Base-by-base conservation (phyloP, 2,797 vertebrate genomes). In the Gallinago solitaria region DNA sequence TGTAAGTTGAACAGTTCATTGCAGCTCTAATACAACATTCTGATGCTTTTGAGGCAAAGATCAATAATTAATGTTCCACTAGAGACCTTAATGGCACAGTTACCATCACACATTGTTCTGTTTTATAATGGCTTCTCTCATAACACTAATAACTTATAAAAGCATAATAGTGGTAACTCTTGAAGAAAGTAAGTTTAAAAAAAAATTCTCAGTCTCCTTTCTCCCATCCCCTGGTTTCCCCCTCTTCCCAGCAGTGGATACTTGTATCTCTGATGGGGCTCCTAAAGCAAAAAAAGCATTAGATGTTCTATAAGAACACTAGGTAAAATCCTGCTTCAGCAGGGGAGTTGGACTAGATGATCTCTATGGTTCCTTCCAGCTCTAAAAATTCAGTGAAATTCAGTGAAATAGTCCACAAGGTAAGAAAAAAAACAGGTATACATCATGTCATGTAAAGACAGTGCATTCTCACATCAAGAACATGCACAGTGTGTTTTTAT, bases 11-110 rank as follows among this genome's bases (percentile, higher is more conserved):
- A 94, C 80, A 95, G 96, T 97, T 97, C 85, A 74, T 67, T 93
- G 79, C 33, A 90, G 76, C 33, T 96, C 48, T 95, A 86, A 90
- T 75, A 78, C 48, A 96, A 75, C 12, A 63, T 96, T 94, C 71
- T 94, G 96, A 86, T 84, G 56, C 78, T 95, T 96, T 95, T 92
- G 78, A 96, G 92, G 95, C 67, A 61, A 95, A 97, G 87, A 96
- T 97, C 95, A 97, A 96, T 96, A 97, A 97, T 93, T 92, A 83
- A 84, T 84, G 93, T 75, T 97, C 94, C 78, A 83, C 94, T 92
- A 83, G 91, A 81, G 93, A 87, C 83, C 94, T 95, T 97, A 95
- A 93, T 95, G 81, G 91, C 86, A 80, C 53, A 87, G 73, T 94
- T 96, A 93, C 85, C 83, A 94, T 89, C 87, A 85, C 91, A 76